Evolutionary conservation across 2,113 vertebrate species (phyloP), one percentile per base, ranked within the genome.

Genomic region (Australoheros scitulus): DNA sequence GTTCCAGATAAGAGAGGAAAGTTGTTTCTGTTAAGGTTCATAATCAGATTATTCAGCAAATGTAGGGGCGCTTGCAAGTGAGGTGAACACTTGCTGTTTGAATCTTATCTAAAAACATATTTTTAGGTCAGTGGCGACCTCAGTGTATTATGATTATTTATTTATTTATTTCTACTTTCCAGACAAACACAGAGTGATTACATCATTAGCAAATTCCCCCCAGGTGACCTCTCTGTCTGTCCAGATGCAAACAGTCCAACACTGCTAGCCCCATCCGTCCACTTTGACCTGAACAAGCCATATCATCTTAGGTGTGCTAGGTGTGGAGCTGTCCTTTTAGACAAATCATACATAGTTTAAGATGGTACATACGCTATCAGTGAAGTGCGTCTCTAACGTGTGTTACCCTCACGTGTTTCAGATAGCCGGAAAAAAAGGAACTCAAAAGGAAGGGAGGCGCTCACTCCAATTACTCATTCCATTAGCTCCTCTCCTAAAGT

Each of bases 251-350:
- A 3, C 50, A 15, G 50, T 50, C 43, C 24, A 84, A 89, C 93
- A 89, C 93, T 94, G 94, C 92, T 93, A 88, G 84, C 94, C 93
- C 83, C 84, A 82, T 88, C 84, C 77, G 68, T 86, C 61, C 59
- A 11, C 59, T 77, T 32, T 80, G 68, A 82, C 82, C 89, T 85
- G 68, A 91, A 84, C 58, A 85, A 95, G 92, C 94, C 91, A 90
- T 89, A 63, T 56, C 79, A 24, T 76, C 56, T 24, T 52, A 59
- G 68, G 26, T 72, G 47, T 29, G 47, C 81, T 85, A 77, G 79
- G 74, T 82, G 82, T 85, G 77, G 82, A 68, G 36, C 79, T 74
- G 90, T 90, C 68, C 61, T 76, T 76, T n/a, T 56, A 85, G 15
- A 76, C 20, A 32, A 76, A 77, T 70, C 75, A 22, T 55, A 20